These are phyloP conservation scores for Heliconius hermathena DNA, from an alignment of 1,140 invertebrate species.

Conservation along the genomic window DNA sequence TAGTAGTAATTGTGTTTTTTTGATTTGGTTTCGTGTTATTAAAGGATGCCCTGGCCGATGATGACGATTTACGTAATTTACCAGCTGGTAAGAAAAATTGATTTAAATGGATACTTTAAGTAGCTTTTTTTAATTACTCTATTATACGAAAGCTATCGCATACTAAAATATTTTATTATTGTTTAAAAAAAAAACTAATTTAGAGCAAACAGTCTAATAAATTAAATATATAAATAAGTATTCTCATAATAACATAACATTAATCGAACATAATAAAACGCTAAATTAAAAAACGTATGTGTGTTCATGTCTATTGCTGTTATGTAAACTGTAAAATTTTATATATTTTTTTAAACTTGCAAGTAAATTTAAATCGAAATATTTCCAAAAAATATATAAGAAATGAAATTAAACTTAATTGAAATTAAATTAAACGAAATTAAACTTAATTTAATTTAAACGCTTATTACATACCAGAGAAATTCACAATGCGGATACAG, in stretches of 20 bases:
- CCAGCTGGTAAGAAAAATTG: too few relatives aligned
- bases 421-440: background rate
- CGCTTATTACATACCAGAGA: background rate
- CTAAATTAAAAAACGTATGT: background rate
- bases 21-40: background rate
- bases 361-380: slow-evolving; percentile 4
- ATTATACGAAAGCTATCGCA: too few relatives aligned
- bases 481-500: background rate
- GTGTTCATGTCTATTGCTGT: background rate
- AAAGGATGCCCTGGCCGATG: background rate
- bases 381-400: slow-evolving; percentile 14
- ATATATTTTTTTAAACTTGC: slow-evolving; percentile 8
- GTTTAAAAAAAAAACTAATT: too few relatives aligned
- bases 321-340: background rate
- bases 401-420: background rate
- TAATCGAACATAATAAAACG: too few relatives aligned
- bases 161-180: too few relatives aligned
- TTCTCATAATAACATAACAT: too few relatives aligned
- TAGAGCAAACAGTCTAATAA: too few relatives aligned
- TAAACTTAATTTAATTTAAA: background rate
- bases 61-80: background rate
- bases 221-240: too few relatives aligned
- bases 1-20: background rate
- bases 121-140: too few relatives aligned
- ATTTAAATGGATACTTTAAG: too few relatives aligned